Evolutionary conservation across 2,797 vertebrate genomes (phyloP).

Genomic region (Acomys russatus): DNA sequence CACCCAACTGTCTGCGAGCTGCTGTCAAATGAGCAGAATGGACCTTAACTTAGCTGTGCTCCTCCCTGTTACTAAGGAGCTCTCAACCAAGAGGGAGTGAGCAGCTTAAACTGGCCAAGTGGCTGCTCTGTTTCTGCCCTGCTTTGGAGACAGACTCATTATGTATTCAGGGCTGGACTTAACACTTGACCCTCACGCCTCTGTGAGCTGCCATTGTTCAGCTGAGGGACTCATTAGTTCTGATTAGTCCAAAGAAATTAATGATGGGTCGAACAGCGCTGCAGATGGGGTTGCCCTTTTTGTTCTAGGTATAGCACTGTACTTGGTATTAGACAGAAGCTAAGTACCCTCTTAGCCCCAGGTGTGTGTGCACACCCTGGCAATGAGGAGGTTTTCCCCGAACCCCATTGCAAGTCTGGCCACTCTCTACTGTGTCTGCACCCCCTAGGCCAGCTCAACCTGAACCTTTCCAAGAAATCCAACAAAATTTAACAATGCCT

Average conservation of each 20-base stretch:
- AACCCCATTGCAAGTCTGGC: background rate
- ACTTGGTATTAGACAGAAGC: constrained; percentile 2
- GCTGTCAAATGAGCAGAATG: background rate
- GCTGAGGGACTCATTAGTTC: background rate
- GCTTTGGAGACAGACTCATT: background rate
- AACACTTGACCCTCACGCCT: too few relatives aligned
- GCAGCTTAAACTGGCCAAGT: background rate
- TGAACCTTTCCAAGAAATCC: constrained; percentile 24
- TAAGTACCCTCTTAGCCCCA: background rate
- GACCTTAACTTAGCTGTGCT: background rate
- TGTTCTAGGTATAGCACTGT: background rate
- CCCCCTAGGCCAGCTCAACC: background rate
- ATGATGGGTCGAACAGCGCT: background rate
- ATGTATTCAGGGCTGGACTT: background rate
- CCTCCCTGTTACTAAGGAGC: background rate
- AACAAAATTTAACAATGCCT: background rate
- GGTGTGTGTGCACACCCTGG: background rate
- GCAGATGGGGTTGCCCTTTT: background rate
- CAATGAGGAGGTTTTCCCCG: background rate
- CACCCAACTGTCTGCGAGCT: background rate
- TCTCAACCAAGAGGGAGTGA: background rate
- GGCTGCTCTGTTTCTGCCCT: too few relatives aligned
- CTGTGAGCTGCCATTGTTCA: background rate
- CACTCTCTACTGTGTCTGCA: background rate
- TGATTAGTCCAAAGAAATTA: background rate